Percentiles rank a stretch among this genome's conserved stretches.
These are phyloP conservation scores for Ciconia nigra DNA, from an alignment of 2,797 vertebrate genomes.

Conservation along the genomic window DNA sequence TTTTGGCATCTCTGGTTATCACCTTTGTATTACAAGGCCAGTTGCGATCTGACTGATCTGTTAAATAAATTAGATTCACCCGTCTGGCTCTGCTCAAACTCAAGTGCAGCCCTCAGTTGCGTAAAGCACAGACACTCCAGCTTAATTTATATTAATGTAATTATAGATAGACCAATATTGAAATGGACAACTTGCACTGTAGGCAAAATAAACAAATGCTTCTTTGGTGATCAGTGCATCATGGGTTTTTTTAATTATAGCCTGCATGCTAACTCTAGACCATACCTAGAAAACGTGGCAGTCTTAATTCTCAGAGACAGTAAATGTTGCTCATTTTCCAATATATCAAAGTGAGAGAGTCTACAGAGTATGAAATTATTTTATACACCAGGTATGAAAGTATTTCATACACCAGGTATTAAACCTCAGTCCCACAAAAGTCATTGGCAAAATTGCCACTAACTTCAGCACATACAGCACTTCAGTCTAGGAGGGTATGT, in stretches of 20 bases:
- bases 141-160: conserved; percentile 29
- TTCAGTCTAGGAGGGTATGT: neutral
- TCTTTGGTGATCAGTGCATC: neutral
- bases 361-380: neutral
- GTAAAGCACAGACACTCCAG: neutral
- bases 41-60: neutral
- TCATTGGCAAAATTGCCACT: neutral
- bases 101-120: neutral
- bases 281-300: neutral
- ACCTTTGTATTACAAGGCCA: neutral
- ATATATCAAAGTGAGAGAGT: neutral
- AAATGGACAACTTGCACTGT: neutral
- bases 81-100: conserved; percentile 8
- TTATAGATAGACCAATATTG: conserved; percentile 13
- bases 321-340: neutral
- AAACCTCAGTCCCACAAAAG: neutral
- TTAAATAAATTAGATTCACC: conserved; percentile 22
- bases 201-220: conserved; percentile 22
- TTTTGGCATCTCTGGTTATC: conserved; percentile 11
- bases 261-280: neutral
- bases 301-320: neutral
- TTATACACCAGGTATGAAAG: neutral
- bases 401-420: neutral
- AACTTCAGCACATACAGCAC: neutral
- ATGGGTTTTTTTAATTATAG: neutral